Evolutionary conservation across 2,888 invertebrate species (phyloP), one percentile per base, ranked within the genome.

Genomic region (Cerastoderma edule): DNA sequence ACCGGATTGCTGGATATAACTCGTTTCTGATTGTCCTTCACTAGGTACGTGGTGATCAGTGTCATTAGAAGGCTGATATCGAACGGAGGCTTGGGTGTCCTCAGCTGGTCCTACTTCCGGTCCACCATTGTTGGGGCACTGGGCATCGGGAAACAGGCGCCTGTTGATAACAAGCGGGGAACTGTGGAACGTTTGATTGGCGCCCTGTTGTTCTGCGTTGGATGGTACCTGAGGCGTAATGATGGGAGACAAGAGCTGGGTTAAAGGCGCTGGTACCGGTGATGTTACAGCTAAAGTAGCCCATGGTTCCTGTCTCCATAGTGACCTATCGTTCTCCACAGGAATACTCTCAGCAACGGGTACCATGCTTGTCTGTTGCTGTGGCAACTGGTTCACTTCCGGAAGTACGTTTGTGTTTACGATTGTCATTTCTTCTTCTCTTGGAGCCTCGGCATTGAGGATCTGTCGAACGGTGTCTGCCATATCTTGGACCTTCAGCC

Each of bases 401-500:
- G 35, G 60, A 32, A 24, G 50, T 1, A 10, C 2, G 22, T 50
- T 22, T 10, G n/a, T n/a, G n/a, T n/a, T n/a, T n/a, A n/a, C n/a
- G n/a, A n/a, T n/a, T n/a, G n/a, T n/a, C n/a, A n/a, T 2, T 10
- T 2, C 24, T 2, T 4, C 39, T 1, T 60, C 33, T 35, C 8
- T 27, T 39, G 35, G 33, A 13, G 1, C 4, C n/a, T 39, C 60
- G 4, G 60, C 19, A n/a, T 60, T 39, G 0, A 81, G 66, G 2
- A 81, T 68, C 22, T 60, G 60, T 32, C 81, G 35, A 22, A 81
- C 78, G 10, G 72, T 75, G n/a, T 69, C 44, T 1, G 81, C 78
- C 75, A 78, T 81, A 24, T 81, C 81, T 19, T 73, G 75, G 1
- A 81, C 71, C 60, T 73, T 73, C n/a, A 73, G 30, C 81, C 81